Conservation (phyloP, 2,888 invertebrate species). For the Apodemia zela region DNA sequence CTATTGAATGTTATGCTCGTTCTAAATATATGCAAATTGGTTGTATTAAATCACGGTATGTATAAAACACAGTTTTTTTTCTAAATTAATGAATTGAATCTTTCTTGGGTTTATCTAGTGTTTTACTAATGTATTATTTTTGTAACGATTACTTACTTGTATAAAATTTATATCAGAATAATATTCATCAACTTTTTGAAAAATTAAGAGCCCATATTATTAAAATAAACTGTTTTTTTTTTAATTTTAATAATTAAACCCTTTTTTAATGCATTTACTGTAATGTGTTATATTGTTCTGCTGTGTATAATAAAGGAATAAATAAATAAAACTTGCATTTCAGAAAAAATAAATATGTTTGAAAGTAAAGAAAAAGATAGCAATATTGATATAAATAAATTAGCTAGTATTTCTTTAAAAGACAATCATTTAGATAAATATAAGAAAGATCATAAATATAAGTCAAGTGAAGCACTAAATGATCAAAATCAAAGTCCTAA, state of each 20-base stretch:
- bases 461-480: conserved; percentile 33
- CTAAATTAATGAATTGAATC: not conserved
- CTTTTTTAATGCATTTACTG: no score
- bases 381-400: conserved; percentile 43
- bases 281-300: no score
- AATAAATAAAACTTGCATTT: conserved; percentile 36
- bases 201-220: no score
- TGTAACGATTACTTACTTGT: no score
- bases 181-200: no score
- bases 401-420: conserved; percentile 59
- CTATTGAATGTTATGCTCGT: conserved; percentile 22
- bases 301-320: no score
- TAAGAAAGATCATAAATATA: conserved; percentile 43
- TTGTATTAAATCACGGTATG: not conserved
- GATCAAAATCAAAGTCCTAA: conserved; percentile 24
- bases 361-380: conserved; percentile 63
- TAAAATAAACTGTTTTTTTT: no score
- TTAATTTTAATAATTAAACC: not conserved
- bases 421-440: conserved; percentile 49
- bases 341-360: conserved; percentile 77
- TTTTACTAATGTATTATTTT: not conserved
- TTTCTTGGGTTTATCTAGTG: not conserved
- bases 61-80: not conserved
- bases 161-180: no score
- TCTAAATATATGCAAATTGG: conserved; percentile 17